Conservation (phyloP, 2,113 vertebrate species). For the Gobius niger region DNA sequence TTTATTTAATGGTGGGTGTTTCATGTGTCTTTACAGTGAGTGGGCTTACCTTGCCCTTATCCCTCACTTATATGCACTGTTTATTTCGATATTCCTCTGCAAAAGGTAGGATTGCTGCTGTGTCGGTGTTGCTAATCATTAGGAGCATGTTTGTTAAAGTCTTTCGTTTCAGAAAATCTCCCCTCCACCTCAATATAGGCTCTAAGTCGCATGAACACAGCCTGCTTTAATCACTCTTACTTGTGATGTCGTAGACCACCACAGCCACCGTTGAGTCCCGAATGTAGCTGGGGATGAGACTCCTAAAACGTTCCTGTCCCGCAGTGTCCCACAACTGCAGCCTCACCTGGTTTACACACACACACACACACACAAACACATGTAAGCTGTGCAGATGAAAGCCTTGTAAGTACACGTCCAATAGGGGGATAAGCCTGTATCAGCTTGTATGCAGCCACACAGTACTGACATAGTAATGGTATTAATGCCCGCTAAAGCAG, state of each 20-base stretch:
- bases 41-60: no score
- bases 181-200: no score
- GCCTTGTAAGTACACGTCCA: slow-evolving; percentile 26
- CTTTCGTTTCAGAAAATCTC: no score
- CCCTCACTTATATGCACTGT: no score
- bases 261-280: slow-evolving; percentile 75
- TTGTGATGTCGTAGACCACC: slow-evolving; percentile 76
- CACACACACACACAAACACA: slow-evolving; percentile 31
- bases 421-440: slow-evolving; percentile 44
- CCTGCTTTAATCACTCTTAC: slow-evolving; percentile 35
- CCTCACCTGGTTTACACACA: slow-evolving; percentile 55
- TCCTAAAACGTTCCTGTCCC: slow-evolving; percentile 75
- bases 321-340: slow-evolving; percentile 76
- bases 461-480: slow-evolving; percentile 40
- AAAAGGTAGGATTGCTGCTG: no score
- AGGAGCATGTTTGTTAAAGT: no score
- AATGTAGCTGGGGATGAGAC: slow-evolving; percentile 76
- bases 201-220: no score
- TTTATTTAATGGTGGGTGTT: no score
- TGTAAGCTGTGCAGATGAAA: slow-evolving; percentile 4
- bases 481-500: slow-evolving; percentile 51
- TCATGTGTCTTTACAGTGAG: no score
- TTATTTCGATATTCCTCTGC: no score
- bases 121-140: no score
- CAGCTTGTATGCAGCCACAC: slow-evolving; percentile 38